phyloP scores from a whole-genome alignment of 2,888 invertebrate species.

The Amitus sp. region DNA sequence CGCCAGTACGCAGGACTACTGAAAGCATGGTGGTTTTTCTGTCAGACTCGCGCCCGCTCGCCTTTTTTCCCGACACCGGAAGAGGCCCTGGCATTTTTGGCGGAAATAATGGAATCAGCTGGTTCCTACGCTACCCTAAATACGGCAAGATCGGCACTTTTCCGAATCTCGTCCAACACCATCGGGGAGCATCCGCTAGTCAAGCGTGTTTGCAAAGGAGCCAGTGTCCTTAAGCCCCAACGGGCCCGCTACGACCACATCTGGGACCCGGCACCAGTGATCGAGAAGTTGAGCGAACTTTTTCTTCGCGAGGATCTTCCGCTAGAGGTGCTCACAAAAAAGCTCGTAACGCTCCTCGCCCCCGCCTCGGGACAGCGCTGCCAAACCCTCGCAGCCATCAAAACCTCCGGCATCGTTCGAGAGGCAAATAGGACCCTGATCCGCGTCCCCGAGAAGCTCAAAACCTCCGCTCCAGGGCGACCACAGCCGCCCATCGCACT shows the following conservation, averaged over 20 bases:
- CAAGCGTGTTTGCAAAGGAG: background rate
- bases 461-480: constrained; percentile 4
- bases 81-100: constrained; percentile 21
- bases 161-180: too few relatives aligned
- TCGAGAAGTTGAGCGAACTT: background rate
- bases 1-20: constrained; percentile 28
- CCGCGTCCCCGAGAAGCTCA: background rate
- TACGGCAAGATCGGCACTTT: background rate
- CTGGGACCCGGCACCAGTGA: background rate
- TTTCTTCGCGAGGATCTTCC: background rate
- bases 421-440: constrained; percentile 12
- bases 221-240: constrained; percentile 28
- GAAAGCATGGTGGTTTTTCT: constrained; percentile 28
- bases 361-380: constrained; percentile 32
- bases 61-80: constrained; percentile 13
- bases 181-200: too few relatives aligned
- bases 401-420: constrained; percentile 16
- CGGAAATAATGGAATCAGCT: background rate
- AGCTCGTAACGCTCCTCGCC: constrained; percentile 18
- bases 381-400: constrained; percentile 30
- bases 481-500: constrained; percentile 12
- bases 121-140: constrained; percentile 10
- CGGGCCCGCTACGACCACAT: background rate
- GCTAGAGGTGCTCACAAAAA: background rate
- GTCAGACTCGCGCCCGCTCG: constrained; percentile 1